Evolutionary conservation across 2,888 invertebrate genomes (phyloP).

Genomic region (Acholoe squamosa): DNA sequence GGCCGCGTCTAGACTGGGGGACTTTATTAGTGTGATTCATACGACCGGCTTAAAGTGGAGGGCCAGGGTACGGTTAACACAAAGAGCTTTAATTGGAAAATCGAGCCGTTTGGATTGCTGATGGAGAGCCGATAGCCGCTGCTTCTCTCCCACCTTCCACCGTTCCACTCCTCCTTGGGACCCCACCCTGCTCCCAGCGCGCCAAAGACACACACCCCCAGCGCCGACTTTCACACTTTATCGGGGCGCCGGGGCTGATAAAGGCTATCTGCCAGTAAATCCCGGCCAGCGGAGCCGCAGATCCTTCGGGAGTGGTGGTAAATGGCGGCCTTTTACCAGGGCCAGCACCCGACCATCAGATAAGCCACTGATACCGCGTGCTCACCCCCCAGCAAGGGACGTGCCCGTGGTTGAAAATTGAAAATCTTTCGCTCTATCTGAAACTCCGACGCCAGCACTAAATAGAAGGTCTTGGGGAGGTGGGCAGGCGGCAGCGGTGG

Average conservation of each 20-base stretch:
- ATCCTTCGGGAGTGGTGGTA: not conserved
- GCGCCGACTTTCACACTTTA: constrained; percentile 21
- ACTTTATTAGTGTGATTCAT: constrained; percentile 39
- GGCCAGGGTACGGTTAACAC: not conserved
- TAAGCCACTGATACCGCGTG: not conserved
- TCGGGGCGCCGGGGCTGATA: constrained; percentile 11
- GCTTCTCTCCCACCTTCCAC: not conserved
- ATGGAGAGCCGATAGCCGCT: constrained; percentile 4
- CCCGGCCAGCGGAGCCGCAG: not conserved
- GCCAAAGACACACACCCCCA: not conserved
- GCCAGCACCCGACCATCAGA: constrained; percentile 24
- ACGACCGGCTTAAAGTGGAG: not conserved
- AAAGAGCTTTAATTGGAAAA: constrained; percentile 43
- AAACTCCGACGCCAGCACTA: not conserved
- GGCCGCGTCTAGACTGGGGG: not conserved
- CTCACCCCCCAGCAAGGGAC: not conserved
- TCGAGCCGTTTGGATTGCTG: not conserved
- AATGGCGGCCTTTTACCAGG: not conserved
- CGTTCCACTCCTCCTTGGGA: not conserved
- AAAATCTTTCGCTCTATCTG: constrained; percentile 3
- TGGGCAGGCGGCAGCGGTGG: no score
- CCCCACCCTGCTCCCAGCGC: not conserved
- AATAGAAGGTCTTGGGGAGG: not conserved
- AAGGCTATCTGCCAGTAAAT: constrained; percentile 29
- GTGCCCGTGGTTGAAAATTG: constrained; percentile 15